phyloP scores from a whole-genome alignment of 2,797 vertebrate species.

The Tapirus indicus region DNA sequence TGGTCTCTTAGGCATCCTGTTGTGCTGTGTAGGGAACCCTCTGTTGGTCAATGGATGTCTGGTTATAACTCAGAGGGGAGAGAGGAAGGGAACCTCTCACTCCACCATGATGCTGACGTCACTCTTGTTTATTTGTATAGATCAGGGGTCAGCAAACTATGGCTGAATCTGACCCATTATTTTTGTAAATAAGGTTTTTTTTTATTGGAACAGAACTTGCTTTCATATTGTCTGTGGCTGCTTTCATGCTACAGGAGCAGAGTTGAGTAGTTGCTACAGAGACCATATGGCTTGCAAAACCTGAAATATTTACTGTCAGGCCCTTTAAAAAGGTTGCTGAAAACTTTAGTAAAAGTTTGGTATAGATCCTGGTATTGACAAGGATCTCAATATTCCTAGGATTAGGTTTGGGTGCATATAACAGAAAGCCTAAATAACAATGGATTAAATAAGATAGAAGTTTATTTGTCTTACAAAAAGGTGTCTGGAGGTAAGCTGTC shows the following conservation, averaged over 20 bases:
- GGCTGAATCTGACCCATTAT: not conserved
- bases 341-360: too few species aligned
- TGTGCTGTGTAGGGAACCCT: too few species aligned
- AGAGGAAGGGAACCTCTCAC: too few species aligned
- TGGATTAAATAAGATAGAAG: not conserved
- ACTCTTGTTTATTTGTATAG: not conserved
- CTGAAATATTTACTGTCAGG: not conserved
- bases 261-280: not conserved
- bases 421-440: not conserved
- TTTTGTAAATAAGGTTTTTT: not conserved
- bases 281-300: not conserved
- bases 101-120: too few species aligned
- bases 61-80: too few species aligned
- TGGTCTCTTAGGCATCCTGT: too few species aligned
- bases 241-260: not conserved
- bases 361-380: not conserved
- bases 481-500: not conserved
- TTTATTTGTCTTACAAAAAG: conserved; percentile 1
- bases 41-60: too few species aligned
- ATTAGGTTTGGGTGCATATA: not conserved
- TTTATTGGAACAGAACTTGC: not conserved
- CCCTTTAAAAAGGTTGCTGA: not conserved
- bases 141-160: not conserved
- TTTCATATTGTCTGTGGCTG: not conserved
- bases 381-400: not conserved